Evolutionary conservation across 2,113 vertebrate species (phyloP).

Genomic region (Ranitomeya variabilis): DNA sequence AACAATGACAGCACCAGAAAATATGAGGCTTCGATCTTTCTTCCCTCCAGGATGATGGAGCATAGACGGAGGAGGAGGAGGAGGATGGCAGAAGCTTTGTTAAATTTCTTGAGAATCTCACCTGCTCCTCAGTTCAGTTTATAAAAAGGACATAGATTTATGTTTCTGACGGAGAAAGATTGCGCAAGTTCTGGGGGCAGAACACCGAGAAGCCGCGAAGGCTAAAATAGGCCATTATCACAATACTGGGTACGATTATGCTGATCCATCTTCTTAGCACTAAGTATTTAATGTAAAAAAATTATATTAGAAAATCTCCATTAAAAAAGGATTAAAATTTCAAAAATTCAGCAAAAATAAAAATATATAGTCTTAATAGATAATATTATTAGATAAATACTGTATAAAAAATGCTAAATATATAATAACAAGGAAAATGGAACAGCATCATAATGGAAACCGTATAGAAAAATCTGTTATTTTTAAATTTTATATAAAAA

Average conservation of each 20-base stretch:
- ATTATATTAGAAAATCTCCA: neutral
- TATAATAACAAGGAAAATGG: too few relatives aligned
- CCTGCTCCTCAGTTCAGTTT: conserved; percentile 14
- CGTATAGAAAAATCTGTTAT: too few relatives aligned
- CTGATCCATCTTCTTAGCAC: neutral
- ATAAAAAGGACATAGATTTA: neutral
- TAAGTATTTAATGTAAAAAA: neutral
- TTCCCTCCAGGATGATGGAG: conserved; percentile 28
- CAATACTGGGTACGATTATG: neutral
- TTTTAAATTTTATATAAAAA: too few relatives aligned
- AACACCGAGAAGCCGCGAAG: neutral
- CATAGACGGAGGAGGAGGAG: neutral
- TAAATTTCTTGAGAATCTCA: conserved; percentile 16
- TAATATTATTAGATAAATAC: too few relatives aligned
- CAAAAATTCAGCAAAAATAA: neutral
- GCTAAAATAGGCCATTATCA: conserved; percentile 11
- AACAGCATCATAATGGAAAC: too few relatives aligned
- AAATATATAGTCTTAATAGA: too few relatives aligned
- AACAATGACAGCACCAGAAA: conserved; percentile 56
- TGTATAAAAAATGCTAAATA: neutral
- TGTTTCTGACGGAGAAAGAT: neutral
- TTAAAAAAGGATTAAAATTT: neutral
- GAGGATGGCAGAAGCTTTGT: conserved; percentile 12
- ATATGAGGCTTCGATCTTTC: conserved; percentile 53
- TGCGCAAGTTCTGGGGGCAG: neutral